These are phyloP conservation scores for Hylaeus volcanicus DNA, from an alignment of 1,140 invertebrate species.

Conservation along the genomic window DNA sequence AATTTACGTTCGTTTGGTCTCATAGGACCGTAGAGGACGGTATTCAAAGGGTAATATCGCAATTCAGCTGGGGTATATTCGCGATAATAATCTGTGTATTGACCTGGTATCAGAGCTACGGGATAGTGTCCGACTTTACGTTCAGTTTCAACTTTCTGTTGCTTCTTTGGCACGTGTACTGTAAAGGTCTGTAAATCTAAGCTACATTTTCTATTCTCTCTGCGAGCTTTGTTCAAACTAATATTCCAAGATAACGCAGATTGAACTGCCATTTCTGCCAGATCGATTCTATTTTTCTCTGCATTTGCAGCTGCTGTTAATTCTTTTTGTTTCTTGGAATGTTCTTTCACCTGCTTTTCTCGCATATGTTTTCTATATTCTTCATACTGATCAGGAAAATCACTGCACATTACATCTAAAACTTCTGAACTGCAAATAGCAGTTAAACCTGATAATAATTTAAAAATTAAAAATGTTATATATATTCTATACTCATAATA, in stretches of 20 bases:
- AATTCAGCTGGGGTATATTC: conserved; percentile 83
- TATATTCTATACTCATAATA: neutral
- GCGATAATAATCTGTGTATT: conserved; percentile 93
- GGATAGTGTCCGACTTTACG: conserved; percentile 90
- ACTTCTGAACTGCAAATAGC: conserved; percentile 95
- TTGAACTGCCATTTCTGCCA: conserved; percentile 91
- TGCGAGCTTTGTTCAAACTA: conserved; percentile 88
- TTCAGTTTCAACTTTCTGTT: conserved; percentile 79
- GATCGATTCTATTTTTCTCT: conserved; percentile 84
- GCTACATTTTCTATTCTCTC: conserved; percentile 85
- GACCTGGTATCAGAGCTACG: conserved; percentile 94
- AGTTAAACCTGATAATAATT: conserved; percentile 86
- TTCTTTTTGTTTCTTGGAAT: conserved; percentile 86
- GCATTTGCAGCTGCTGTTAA: conserved; percentile 80
- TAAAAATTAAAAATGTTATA: neutral
- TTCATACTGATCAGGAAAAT: conserved; percentile 97
- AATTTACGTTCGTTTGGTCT: conserved; percentile 81
- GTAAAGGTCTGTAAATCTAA: conserved; percentile 90
- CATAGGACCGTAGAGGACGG: conserved; percentile 89
- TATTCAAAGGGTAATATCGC: conserved; percentile 94
- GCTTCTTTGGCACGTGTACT: conserved; percentile 85
- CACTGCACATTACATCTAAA: conserved; percentile 95
- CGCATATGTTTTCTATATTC: conserved; percentile 93
- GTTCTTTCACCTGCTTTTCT: conserved; percentile 88
- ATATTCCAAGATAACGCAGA: conserved; percentile 94